Conservation (phyloP, 2,888 invertebrate genomes). For the Apamea monoglypha region DNA sequence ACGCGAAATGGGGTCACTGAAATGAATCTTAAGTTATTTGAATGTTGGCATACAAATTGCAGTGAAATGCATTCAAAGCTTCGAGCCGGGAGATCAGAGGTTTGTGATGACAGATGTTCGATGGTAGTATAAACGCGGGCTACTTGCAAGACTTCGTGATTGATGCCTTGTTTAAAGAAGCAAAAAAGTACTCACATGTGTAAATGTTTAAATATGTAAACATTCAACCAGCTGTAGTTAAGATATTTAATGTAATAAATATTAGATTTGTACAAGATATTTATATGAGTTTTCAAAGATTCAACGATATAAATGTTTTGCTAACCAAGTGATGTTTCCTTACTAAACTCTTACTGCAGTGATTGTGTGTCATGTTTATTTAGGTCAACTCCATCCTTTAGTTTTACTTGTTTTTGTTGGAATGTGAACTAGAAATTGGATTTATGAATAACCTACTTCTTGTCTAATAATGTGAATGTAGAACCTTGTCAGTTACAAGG, state of each 20-base stretch:
- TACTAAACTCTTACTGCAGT: conserved; percentile 35
- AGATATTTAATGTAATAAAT: conserved; percentile 47
- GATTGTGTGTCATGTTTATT: conserved; percentile 66
- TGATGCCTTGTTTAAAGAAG: conserved; percentile 71
- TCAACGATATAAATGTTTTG: conserved; percentile 36
- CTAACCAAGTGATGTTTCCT: conserved; percentile 26
- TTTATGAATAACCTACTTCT: conserved; percentile 12
- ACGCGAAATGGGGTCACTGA: conserved; percentile 37
- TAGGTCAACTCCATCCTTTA: conserved; percentile 67
- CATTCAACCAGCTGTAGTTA: conserved; percentile 32
- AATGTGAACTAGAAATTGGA: conserved; percentile 47
- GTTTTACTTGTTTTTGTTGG: conserved; percentile 64
- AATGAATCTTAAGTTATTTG: conserved; percentile 48
- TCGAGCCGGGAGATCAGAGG: conserved; percentile 63
- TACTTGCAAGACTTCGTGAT: conserved; percentile 63
- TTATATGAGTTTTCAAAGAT: conserved; percentile 39
- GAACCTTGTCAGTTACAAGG: conserved; percentile 20
- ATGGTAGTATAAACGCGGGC: conserved; percentile 68
- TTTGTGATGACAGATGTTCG: conserved; percentile 73
- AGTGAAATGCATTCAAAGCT: conserved; percentile 59
- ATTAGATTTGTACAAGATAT: conserved; percentile 39
- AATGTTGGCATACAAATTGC: conserved; percentile 47
- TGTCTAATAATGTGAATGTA: conserved; percentile 13
- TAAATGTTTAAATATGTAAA: conserved; percentile 48
- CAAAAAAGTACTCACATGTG: conserved; percentile 53